Conservation (phyloP, 2,797 vertebrate species). For the Hemibagrus guttatus region DNA sequence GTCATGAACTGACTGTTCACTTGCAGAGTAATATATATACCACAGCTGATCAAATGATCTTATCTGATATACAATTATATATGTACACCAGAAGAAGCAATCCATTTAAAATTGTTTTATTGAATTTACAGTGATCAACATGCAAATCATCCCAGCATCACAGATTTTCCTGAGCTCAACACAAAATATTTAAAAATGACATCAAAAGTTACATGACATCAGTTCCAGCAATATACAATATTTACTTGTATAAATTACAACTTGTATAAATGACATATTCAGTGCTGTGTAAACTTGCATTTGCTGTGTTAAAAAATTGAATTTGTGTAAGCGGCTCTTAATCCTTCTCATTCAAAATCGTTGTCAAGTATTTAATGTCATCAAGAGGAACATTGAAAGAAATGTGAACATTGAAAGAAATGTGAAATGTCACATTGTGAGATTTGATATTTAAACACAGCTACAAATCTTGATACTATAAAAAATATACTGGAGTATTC, state of each 20-base stretch:
- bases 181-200: not conserved
- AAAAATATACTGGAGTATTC: not conserved
- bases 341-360: not conserved
- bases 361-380: not conserved
- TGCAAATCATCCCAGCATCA: not conserved
- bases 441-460: not conserved
- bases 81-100: not conserved
- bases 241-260: not conserved
- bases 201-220: not conserved
- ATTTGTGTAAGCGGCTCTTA: not conserved
- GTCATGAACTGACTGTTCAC: too few relatives aligned
- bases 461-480: not conserved
- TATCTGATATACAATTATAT: not conserved
- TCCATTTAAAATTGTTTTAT: not conserved
- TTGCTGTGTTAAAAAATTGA: not conserved
- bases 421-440: not conserved
- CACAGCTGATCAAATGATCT: too few relatives aligned
- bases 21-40: too few relatives aligned
- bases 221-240: not conserved
- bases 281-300: not conserved
- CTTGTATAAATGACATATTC: not conserved
- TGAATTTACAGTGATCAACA: not conserved
- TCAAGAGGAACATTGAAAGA: not conserved
- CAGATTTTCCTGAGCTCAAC: constrained; percentile 8
- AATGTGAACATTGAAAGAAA: not conserved